Evolutionary conservation across 2,888 invertebrate species (phyloP).

Genomic region (Rutpela maculata): DNA sequence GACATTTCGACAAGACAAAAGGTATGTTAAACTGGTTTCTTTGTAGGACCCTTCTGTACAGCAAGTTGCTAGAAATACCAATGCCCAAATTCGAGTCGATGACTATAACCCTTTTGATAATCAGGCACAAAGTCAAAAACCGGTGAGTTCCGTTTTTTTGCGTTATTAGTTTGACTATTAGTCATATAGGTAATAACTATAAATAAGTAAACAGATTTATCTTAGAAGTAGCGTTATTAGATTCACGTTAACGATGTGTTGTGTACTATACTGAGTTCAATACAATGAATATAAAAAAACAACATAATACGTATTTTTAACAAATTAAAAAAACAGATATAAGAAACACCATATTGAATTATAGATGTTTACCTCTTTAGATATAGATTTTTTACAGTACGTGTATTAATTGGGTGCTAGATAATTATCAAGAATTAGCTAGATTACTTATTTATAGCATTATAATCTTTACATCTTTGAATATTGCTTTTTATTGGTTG

Average conservation of each 20-base stretch:
- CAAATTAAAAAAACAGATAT: background rate
- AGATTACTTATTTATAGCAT: background rate
- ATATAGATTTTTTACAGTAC: background rate
- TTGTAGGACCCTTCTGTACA: slow-evolving; percentile 95
- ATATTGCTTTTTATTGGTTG: background rate
- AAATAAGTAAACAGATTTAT: slow-evolving; percentile 20
- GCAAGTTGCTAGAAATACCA: slow-evolving; percentile 88
- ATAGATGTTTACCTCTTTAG: background rate
- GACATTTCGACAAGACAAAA: slow-evolving; percentile 27
- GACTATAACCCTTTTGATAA: slow-evolving; percentile 97
- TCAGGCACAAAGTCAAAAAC: slow-evolving; percentile 64
- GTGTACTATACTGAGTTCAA: background rate
- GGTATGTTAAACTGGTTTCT: slow-evolving; percentile 45
- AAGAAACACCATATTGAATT: background rate
- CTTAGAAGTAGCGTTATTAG: background rate
- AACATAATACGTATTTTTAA: background rate
- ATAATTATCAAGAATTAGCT: background rate
- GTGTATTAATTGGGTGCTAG: background rate
- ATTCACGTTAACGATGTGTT: background rate
- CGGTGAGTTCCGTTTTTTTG: slow-evolving; percentile 59
- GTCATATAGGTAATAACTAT: background rate
- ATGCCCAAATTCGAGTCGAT: slow-evolving; percentile 86
- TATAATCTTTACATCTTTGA: slow-evolving; percentile 2
- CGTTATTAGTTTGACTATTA: slow-evolving; percentile 20
- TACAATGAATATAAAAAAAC: background rate